phyloP scores from a whole-genome alignment of 2,113 vertebrate genomes.

The Onychorhynchus coronatus region DNA sequence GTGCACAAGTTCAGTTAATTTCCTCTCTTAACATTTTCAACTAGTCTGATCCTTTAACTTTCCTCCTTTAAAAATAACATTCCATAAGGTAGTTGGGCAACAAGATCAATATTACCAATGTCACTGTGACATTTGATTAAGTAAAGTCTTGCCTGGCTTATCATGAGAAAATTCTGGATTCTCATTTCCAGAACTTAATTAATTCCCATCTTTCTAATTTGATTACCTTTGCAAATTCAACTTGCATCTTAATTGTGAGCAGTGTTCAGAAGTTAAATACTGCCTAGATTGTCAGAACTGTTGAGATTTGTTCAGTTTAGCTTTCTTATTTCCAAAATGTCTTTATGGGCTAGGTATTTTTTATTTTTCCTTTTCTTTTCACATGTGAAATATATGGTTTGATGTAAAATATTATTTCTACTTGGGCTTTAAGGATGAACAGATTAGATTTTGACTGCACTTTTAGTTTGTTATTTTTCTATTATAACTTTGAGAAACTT shows the following conservation, averaged over 20 bases:
- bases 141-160: slow-evolving; percentile 7
- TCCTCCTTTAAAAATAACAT: neutral
- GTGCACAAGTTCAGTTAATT: neutral
- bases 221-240: slow-evolving; percentile 5
- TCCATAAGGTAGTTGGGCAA: neutral
- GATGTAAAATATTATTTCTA: neutral
- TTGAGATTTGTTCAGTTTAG: neutral
- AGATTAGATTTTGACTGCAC: neutral
- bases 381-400: neutral
- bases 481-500: neutral
- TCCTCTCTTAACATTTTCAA: neutral
- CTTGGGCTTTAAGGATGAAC: neutral
- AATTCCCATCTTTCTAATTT: slow-evolving; percentile 26
- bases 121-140: slow-evolving; percentile 34
- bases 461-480: neutral
- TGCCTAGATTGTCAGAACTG: neutral
- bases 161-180: slow-evolving; percentile 6
- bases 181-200: slow-evolving; percentile 16
- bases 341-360: neutral
- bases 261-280: neutral
- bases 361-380: neutral
- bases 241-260: slow-evolving; percentile 22
- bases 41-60: neutral
- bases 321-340: neutral
- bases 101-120: slow-evolving; percentile 20